Evolutionary conservation across 2,113 vertebrate genomes (phyloP).

Genomic region (Ardeotis arabs): DNA sequence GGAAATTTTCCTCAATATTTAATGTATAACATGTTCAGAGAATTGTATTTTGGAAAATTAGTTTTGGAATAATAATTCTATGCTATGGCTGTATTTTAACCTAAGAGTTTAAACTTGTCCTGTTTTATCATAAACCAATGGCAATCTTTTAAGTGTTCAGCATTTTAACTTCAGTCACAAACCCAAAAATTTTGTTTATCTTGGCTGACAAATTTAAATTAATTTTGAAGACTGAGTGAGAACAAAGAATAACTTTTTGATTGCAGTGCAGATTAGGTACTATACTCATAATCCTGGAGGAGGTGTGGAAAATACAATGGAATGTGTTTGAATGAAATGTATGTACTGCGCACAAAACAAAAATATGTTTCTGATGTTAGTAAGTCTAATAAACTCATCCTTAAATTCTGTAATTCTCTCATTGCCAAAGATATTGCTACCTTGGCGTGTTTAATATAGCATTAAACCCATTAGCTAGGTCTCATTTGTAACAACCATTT

Average conservation of each 20-base stretch:
- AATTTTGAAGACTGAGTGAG: not conserved
- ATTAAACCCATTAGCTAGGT: conserved; percentile 21
- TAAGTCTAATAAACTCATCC: not conserved
- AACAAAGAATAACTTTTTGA: not conserved
- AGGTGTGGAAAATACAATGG: not conserved
- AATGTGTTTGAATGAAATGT: not conserved
- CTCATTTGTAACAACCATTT: not conserved
- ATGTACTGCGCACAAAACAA: not conserved
- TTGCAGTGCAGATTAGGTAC: not conserved
- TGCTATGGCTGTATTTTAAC: conserved; percentile 50
- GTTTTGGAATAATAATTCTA: conserved; percentile 63
- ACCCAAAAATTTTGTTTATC: conserved; percentile 37
- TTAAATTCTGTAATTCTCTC: conserved; percentile 20
- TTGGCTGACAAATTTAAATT: conserved; percentile 26
- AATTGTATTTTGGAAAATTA: conserved; percentile 51
- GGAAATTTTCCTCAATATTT: conserved; percentile 47
- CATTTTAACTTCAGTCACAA: not conserved
- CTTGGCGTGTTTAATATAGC: conserved; percentile 30
- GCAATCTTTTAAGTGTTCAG: conserved; percentile 14
- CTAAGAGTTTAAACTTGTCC: conserved; percentile 39
- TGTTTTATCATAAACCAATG: conserved; percentile 47
- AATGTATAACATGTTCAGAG: conserved; percentile 56
- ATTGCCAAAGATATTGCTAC: conserved; percentile 43
- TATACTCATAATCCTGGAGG: not conserved
- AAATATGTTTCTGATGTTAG: not conserved